A percentile compares a stretch with the other conserved stretches of the same genome.
Evolutionary conservation across 2,113 vertebrate genomes (phyloP).

Genomic region (Equus quagga): DNA sequence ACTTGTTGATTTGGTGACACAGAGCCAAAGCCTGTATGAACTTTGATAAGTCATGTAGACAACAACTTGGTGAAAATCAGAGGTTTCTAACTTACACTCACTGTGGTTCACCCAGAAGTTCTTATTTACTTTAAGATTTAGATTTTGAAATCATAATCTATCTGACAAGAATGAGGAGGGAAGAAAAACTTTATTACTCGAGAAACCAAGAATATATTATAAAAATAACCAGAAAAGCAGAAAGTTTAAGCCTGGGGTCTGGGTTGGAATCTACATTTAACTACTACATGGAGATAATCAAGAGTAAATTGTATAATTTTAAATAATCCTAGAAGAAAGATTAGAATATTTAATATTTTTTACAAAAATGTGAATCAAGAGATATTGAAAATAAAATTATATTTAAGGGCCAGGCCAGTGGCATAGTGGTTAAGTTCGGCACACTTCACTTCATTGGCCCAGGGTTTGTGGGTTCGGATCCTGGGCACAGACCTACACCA

Average conservation of each 20-base stretch:
- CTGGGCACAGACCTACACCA: too few relatives aligned
- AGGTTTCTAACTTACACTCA: not conserved
- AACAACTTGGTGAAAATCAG: not conserved
- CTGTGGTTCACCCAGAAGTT: not conserved
- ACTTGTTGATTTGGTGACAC: not conserved
- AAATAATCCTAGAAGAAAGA: not conserved
- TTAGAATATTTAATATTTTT: not conserved
- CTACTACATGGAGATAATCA: not conserved
- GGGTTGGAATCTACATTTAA: not conserved
- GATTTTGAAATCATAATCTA: not conserved
- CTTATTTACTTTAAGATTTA: not conserved
- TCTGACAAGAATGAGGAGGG: not conserved
- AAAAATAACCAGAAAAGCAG: not conserved
- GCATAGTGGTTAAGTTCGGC: too few relatives aligned
- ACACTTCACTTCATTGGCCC: too few relatives aligned
- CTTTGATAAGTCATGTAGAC: not conserved
- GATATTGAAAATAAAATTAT: not conserved
- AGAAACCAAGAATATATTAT: not conserved
- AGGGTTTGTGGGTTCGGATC: too few relatives aligned
- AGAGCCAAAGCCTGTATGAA: not conserved
- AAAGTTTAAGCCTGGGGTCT: not conserved
- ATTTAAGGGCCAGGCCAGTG: too few relatives aligned
- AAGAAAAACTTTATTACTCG: not conserved
- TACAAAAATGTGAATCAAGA: not conserved
- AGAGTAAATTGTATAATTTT: not conserved